phyloP scores from a whole-genome alignment of 2,797 vertebrate species.

The Labroides dimidiatus region DNA sequence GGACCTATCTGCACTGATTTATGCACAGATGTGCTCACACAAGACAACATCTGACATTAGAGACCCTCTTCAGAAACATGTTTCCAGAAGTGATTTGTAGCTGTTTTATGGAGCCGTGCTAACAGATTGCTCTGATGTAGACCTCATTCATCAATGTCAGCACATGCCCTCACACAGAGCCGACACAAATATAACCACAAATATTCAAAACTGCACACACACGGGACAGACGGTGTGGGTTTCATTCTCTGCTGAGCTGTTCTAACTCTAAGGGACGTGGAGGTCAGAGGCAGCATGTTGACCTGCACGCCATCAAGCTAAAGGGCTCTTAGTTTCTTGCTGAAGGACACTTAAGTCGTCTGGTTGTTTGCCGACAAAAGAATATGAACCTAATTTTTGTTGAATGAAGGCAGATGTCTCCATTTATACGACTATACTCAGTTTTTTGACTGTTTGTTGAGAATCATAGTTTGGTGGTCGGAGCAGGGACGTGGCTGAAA shows the following conservation, averaged over 20 bases:
- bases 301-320: not conserved
- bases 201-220: conserved; percentile 15
- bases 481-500: no score
- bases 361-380: not conserved
- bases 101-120: conserved; percentile 63
- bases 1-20: conserved; percentile 36
- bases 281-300: conserved; percentile 5
- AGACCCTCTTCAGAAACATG: conserved; percentile 59
- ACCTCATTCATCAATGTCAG: conserved; percentile 75
- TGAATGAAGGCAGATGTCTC: not conserved
- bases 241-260: not conserved
- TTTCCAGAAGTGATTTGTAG: conserved; percentile 74
- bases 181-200: conserved; percentile 28
- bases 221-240: not conserved
- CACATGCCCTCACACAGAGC: conserved; percentile 23
- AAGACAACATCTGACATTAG: conserved; percentile 54
- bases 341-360: not conserved
- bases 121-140: conserved; percentile 73
- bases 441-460: not conserved
- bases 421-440: not conserved
- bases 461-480: not conserved
- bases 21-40: conserved; percentile 45
- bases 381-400: not conserved
- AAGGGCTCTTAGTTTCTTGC: not conserved
- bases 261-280: not conserved